A percentile compares a stretch with the other conserved stretches of the same genome.
Conservation (phyloP, 2,888 invertebrate species). For the Lithophane semibrunnea region DNA sequence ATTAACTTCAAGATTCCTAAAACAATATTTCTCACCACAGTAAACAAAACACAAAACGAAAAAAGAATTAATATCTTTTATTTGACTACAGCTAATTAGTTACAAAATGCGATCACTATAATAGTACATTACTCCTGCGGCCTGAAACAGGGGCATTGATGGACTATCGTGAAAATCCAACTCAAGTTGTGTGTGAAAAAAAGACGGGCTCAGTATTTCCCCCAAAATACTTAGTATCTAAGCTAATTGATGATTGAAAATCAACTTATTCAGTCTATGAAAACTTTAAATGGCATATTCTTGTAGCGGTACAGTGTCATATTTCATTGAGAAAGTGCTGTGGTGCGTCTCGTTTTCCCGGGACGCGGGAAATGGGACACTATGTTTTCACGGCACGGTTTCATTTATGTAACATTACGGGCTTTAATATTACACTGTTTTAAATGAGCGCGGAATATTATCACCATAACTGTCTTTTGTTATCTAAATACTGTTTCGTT, state of each 20-base stretch:
- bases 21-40: no score
- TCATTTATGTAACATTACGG: constrained; percentile 37
- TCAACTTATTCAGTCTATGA: constrained; percentile 33
- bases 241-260: constrained; percentile 32
- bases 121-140: no score
- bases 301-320: constrained; percentile 49
- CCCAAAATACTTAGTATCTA: constrained; percentile 1
- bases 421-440: constrained; percentile 34
- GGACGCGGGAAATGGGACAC: constrained; percentile 40
- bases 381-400: constrained; percentile 39
- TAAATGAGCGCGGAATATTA: constrained; percentile 34
- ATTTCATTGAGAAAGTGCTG: constrained; percentile 52
- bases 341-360: constrained; percentile 29
- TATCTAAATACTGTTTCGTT: neutral
- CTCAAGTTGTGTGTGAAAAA: no score
- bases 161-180: neutral
- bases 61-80: no score
- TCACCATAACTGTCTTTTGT: neutral
- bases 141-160: no score
- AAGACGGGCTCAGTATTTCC: no score
- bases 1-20: no score
- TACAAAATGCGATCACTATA: no score
- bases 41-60: no score
- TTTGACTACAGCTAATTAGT: no score
- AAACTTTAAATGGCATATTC: constrained; percentile 58